phyloP scores from a whole-genome alignment of 1,140 invertebrate genomes.

The Epicauta chinensis region DNA sequence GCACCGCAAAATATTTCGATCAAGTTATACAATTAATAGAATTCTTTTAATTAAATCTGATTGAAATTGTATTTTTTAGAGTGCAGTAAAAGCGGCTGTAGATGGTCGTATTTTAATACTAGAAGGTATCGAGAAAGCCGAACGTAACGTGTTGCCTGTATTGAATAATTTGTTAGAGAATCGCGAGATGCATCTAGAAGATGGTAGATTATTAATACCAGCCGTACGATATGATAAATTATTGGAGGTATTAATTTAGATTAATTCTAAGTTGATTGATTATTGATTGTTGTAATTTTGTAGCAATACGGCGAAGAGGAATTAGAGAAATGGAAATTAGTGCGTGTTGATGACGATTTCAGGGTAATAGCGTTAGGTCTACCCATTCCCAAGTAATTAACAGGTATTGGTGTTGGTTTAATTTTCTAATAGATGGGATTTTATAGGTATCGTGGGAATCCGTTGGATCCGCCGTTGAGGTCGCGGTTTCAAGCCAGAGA shows the following conservation, averaged over 20 bases:
- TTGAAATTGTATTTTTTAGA: slow-evolving; percentile 45
- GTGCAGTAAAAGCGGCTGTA: slow-evolving; percentile 84
- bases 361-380: slow-evolving; percentile 85
- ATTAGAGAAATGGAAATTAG: slow-evolving; percentile 78
- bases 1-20: slow-evolving; percentile 88
- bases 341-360: slow-evolving; percentile 87
- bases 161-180: slow-evolving; percentile 99
- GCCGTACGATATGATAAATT: slow-evolving; percentile 87
- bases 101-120: slow-evolving; percentile 86
- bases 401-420: too few relatives aligned
- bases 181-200: slow-evolving; percentile 96
- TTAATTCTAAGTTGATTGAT: slow-evolving; percentile 16
- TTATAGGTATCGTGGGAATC: slow-evolving; percentile 75
- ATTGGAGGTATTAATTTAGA: slow-evolving; percentile 54
- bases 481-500: slow-evolving; percentile 92
- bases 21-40: slow-evolving; percentile 53
- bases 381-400: slow-evolving; percentile 63
- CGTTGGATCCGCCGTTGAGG: slow-evolving; percentile 89
- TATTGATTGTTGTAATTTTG: slow-evolving; percentile 6
- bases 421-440: slow-evolving; percentile 1
- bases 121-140: slow-evolving; percentile 96
- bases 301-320: slow-evolving; percentile 73
- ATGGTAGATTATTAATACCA: slow-evolving; percentile 89
- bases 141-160: slow-evolving; percentile 93
- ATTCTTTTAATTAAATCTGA: not conserved